Evolutionary conservation across 2,113 vertebrate genomes (phyloP).

Genomic region (Cyprinodon tularosa): DNA sequence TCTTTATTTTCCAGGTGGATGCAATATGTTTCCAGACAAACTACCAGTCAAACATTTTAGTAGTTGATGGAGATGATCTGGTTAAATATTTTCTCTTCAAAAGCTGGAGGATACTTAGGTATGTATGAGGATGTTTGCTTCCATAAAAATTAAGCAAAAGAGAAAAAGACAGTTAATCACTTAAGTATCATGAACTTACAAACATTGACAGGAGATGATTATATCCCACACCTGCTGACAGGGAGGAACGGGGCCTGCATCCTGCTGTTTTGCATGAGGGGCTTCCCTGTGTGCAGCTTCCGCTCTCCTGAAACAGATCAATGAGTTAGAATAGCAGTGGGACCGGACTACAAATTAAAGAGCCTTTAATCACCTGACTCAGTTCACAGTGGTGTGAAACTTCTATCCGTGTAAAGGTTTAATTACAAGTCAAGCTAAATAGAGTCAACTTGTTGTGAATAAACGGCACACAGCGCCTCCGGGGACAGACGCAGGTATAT

Average conservation of each 20-base stretch:
- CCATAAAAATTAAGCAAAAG: conserved; percentile 20
- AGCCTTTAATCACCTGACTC: conserved; percentile 73
- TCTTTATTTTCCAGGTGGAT: no score
- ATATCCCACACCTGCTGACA: conserved; percentile 17
- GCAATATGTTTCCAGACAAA: no score
- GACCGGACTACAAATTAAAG: conserved; percentile 69
- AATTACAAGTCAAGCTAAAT: conserved; percentile 67
- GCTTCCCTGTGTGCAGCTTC: conserved; percentile 38
- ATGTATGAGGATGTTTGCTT: not conserved
- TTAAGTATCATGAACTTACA: conserved; percentile 9
- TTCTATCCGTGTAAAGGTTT: conserved; percentile 67
- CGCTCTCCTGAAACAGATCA: conserved; percentile 66
- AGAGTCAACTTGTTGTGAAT: conserved; percentile 65
- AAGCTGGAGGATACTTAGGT: not conserved
- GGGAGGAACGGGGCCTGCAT: conserved; percentile 7
- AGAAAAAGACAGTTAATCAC: conserved; percentile 21
- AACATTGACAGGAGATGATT: conserved; percentile 32
- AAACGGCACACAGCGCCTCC: conserved; percentile 45
- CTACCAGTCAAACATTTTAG: not conserved
- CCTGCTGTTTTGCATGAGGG: conserved; percentile 43
- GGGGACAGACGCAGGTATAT: conserved; percentile 17
- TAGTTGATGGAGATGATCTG: not conserved
- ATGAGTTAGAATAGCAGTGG: conserved; percentile 63
- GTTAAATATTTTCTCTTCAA: not conserved
- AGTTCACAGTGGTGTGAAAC: conserved; percentile 69